Evolutionary conservation across 2,797 vertebrate species (phyloP).

Genomic region (Loriculus beryllinus): DNA sequence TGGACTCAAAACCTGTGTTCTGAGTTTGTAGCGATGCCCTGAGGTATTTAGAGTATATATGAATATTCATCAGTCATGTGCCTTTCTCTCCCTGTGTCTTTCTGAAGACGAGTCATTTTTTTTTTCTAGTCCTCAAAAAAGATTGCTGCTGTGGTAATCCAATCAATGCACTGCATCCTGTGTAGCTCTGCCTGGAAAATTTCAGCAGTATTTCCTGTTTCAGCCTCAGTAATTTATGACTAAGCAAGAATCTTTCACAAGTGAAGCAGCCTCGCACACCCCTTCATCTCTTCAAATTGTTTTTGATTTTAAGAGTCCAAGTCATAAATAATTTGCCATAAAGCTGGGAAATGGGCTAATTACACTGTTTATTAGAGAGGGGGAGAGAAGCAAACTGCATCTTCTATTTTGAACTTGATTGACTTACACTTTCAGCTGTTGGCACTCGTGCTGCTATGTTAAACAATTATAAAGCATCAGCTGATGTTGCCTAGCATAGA

Average conservation of each 20-base stretch:
- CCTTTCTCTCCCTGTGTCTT: neutral
- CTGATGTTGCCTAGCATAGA: neutral
- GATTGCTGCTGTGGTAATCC: neutral
- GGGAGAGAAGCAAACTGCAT: neutral
- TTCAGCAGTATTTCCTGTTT: neutral
- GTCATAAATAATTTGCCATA: slow-evolving; percentile 9
- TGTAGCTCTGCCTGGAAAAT: neutral
- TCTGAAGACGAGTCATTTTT: neutral
- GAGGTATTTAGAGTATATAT: neutral
- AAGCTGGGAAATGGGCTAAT: neutral
- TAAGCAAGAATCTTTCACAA: neutral
- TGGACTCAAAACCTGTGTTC: neutral
- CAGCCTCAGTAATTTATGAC: neutral
- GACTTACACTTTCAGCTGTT: neutral
- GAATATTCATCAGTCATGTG: neutral
- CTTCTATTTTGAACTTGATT: neutral
- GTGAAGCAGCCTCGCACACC: neutral
- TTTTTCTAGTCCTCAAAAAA: neutral
- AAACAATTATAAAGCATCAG: neutral
- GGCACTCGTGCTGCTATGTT: neutral
- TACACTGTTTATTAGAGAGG: neutral
- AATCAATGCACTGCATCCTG: neutral
- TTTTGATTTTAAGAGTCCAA: neutral
- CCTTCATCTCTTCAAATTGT: neutral
- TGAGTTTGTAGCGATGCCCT: neutral